Conservation (phyloP, 2,888 invertebrate species). For the Troilus luridus region DNA sequence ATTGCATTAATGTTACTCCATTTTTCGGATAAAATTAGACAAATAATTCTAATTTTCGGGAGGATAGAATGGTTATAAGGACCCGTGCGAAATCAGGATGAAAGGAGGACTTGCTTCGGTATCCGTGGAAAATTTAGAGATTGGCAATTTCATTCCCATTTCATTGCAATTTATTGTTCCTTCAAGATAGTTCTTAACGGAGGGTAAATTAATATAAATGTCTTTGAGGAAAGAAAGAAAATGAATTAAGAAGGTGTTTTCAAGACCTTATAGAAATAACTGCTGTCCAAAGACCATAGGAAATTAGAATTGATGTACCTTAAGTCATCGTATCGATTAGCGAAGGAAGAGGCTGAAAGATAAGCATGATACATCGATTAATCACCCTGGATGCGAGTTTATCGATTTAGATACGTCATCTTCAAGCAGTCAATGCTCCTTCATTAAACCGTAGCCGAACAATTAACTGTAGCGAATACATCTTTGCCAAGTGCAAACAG, state of each 20-base stretch:
- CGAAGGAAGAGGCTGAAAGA: neutral
- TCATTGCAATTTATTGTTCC: too few species aligned
- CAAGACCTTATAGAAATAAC: neutral
- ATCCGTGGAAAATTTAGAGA: too few species aligned
- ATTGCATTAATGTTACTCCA: too few species aligned
- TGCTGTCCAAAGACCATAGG: neutral
- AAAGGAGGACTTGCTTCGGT: too few species aligned
- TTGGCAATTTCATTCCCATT: too few species aligned
- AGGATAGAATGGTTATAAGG: too few species aligned
- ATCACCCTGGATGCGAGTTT: constrained; percentile 1
- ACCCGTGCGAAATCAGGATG: too few species aligned
- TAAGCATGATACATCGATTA: constrained; percentile 39
- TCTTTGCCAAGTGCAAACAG: constrained; percentile 13
- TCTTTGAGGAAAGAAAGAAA: neutral
- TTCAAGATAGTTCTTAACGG: too few species aligned
- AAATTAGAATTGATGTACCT: constrained; percentile 26
- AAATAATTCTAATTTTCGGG: too few species aligned
- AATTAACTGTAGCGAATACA: constrained; percentile 31
- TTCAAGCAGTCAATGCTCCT: constrained; percentile 27
- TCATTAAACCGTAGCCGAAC: constrained; percentile 20
- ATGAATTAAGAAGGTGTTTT: neutral
- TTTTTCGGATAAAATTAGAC: too few species aligned
- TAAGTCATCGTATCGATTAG: constrained; percentile 18
- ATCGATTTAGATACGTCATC: constrained; percentile 43
- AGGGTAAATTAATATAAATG: too few species aligned